phyloP scores from a whole-genome alignment of 2,888 invertebrate species.

The Labia minor region DNA sequence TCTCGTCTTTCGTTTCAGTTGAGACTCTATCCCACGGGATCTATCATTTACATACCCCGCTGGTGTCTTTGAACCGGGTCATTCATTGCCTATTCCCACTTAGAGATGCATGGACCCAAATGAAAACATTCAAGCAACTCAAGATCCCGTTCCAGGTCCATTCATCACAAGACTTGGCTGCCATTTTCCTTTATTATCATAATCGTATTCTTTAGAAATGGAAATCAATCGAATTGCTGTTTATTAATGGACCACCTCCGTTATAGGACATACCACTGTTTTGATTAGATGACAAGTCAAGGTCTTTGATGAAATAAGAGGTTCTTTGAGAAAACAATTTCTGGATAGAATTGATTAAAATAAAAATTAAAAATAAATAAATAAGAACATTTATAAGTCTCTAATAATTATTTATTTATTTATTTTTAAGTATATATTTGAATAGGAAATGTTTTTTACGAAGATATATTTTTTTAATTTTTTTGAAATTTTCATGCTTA shows the following conservation, averaged over 20 bases:
- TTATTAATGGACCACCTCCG: not conserved
- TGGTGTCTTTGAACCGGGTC: not conserved
- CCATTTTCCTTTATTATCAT: not conserved
- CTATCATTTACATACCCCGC: not conserved
- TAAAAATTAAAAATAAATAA: too few relatives aligned
- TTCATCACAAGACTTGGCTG: not conserved
- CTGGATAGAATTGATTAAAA: too few relatives aligned
- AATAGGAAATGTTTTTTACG: too few relatives aligned
- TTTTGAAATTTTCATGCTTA: too few relatives aligned
- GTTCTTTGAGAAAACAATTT: too few relatives aligned
- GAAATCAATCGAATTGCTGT: not conserved
- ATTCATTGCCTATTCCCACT: conserved; percentile 1
- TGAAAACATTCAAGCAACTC: not conserved
- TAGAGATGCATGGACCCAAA: not conserved
- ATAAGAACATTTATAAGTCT: too few relatives aligned
- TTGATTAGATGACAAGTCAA: not conserved
- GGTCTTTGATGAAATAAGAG: not conserved
- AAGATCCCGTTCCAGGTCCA: not conserved
- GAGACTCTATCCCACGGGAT: not conserved
- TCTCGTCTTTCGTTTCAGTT: too few relatives aligned
- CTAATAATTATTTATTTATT: too few relatives aligned
- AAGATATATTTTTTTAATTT: too few relatives aligned
- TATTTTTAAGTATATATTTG: too few relatives aligned
- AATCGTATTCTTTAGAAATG: not conserved
- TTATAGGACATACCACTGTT: not conserved